phyloP scores from a whole-genome alignment of 2,797 vertebrate genomes.

The Prionace glauca region DNA sequence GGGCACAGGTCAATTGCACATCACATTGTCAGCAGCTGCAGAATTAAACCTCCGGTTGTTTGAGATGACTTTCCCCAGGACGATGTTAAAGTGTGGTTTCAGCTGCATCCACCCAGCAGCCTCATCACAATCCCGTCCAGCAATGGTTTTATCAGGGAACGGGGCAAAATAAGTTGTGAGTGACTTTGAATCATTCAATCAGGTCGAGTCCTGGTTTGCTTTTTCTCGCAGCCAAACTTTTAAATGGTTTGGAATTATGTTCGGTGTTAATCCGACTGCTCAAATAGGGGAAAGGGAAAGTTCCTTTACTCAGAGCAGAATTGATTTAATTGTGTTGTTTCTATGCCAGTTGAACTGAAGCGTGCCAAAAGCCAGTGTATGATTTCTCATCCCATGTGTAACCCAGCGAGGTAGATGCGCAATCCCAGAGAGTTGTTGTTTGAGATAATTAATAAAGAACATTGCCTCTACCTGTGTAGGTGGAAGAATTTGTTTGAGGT shows the following conservation, averaged over 20 bases:
- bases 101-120: background rate
- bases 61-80: too few relatives aligned
- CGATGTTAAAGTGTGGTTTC: background rate
- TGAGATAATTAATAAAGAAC: background rate
- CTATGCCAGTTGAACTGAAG: background rate
- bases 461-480: background rate
- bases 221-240: background rate
- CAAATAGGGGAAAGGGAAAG: background rate
- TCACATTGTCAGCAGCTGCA: background rate
- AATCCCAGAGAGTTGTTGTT: background rate
- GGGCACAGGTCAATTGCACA: background rate
- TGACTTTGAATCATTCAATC: background rate
- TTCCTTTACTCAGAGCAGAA: background rate
- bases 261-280: background rate
- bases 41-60: too few relatives aligned
- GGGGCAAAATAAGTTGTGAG: background rate
- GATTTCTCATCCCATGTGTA: background rate
- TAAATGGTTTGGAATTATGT: background rate
- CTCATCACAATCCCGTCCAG: background rate
- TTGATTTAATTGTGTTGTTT: background rate
- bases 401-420: background rate
- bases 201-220: background rate
- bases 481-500: background rate
- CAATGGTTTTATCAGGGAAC: background rate
- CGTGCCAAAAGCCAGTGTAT: background rate